These are phyloP conservation scores for Plagiodera versicolora DNA, from an alignment of 2,888 invertebrate species.

Conservation along the genomic window DNA sequence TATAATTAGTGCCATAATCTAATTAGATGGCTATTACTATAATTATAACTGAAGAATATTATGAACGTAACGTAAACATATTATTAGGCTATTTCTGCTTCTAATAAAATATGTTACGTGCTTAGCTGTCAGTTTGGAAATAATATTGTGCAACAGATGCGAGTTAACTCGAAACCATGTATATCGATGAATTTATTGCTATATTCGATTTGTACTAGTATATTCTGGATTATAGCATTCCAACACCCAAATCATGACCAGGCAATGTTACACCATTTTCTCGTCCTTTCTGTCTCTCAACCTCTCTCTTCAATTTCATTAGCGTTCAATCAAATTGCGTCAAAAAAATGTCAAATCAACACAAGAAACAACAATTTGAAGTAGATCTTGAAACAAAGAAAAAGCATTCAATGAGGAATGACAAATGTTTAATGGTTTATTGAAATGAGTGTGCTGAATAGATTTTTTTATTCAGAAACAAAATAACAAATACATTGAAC, in stretches of 20 bases:
- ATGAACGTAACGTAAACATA: slow-evolving; percentile 19
- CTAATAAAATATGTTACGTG: slow-evolving; percentile 21
- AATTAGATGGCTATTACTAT: slow-evolving; percentile 12
- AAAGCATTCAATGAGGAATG: no score
- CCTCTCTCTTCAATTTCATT: no score
- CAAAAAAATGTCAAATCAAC: no score
- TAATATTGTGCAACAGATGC: slow-evolving; percentile 25
- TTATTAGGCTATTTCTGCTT: slow-evolving; percentile 18
- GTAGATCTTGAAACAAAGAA: no score
- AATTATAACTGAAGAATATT: slow-evolving; percentile 20
- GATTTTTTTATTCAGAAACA: not conserved
- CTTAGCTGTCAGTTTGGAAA: slow-evolving; percentile 23
- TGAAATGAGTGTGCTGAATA: no score
- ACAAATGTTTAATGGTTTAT: no score
- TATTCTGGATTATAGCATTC: not conserved
- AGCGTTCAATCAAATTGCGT: no score
- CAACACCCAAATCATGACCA: no score
- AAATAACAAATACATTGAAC: not conserved
- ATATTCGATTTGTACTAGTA: not conserved
- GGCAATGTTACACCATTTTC: no score
- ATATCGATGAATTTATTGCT: slow-evolving; percentile 11
- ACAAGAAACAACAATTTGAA: no score
- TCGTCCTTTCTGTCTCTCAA: no score
- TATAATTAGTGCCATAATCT: slow-evolving; percentile 14
- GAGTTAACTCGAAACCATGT: slow-evolving; percentile 3